These are phyloP conservation scores for Meta bourneti DNA, from an alignment of 2,888 invertebrate species.

Conservation along the genomic window DNA sequence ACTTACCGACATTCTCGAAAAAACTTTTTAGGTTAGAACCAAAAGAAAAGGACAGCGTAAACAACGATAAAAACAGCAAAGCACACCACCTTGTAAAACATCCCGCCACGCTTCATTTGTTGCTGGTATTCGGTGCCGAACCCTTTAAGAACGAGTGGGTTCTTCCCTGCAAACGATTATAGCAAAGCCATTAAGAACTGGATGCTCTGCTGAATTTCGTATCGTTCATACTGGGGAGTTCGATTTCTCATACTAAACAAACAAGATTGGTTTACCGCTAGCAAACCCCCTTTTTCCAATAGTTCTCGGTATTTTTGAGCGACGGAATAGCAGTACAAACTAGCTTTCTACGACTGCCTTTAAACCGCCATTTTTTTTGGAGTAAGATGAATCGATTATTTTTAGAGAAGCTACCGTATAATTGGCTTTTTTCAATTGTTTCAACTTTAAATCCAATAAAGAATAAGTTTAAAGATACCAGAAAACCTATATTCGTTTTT, in stretches of 20 bases:
- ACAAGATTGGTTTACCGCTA: not conserved
- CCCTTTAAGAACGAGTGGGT: not conserved
- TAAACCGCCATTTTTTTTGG: not conserved
- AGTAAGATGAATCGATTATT: slow-evolving; percentile 26
- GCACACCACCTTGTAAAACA: not conserved
- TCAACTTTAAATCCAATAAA: slow-evolving; percentile 3
- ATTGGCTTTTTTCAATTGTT: slow-evolving; percentile 44
- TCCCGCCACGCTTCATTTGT: not conserved
- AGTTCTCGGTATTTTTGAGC: slow-evolving; percentile 23
- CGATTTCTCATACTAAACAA: slow-evolving; percentile 38
- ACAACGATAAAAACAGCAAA: not conserved
- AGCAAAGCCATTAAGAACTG: not conserved
- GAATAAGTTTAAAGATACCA: not conserved
- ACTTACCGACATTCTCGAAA: not conserved
- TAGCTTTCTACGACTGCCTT: not conserved
- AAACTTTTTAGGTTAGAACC: not conserved
- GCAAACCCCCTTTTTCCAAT: slow-evolving; percentile 45
- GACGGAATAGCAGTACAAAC: not conserved
- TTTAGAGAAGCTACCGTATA: slow-evolving; percentile 22
- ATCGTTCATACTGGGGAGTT: slow-evolving; percentile 24
- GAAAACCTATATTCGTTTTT: not conserved
- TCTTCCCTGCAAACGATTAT: not conserved
- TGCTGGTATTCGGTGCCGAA: not conserved
- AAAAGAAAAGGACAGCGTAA: not conserved
- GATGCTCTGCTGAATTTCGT: not conserved